These are phyloP conservation scores for Odontothrips loti DNA, from an alignment of 2,888 invertebrate species.

Conservation along the genomic window DNA sequence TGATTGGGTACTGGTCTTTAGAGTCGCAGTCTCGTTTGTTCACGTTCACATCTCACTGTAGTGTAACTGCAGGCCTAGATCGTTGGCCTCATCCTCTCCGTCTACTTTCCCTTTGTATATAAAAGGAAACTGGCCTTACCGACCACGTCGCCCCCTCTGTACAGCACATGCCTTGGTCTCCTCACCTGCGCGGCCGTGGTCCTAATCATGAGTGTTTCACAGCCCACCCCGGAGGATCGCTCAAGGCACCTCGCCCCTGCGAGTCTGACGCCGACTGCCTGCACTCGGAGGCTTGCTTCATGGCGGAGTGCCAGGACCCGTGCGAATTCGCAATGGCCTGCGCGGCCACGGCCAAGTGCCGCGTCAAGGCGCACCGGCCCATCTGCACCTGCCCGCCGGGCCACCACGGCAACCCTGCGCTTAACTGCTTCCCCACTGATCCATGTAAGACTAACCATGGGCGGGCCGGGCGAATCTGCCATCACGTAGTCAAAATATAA, in stretches of 20 bases:
- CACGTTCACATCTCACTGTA: too few species aligned
- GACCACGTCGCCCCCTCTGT: background rate
- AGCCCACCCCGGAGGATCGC: slow-evolving; percentile 33
- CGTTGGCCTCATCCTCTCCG: too few species aligned
- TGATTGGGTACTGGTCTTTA: too few species aligned
- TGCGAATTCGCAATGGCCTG: slow-evolving; percentile 49
- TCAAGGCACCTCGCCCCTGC: slow-evolving; percentile 49
- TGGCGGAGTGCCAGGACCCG: slow-evolving; percentile 60
- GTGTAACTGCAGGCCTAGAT: too few species aligned
- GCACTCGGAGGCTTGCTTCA: slow-evolving; percentile 58
- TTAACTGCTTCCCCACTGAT: slow-evolving; percentile 69
- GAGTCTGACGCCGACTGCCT: slow-evolving; percentile 60
- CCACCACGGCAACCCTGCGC: slow-evolving; percentile 75
- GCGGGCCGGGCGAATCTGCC: background rate
- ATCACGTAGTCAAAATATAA: background rate
- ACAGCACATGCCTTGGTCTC: background rate
- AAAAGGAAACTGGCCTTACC: background rate
- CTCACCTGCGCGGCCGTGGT: slow-evolving; percentile 39
- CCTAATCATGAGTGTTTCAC: slow-evolving; percentile 41
- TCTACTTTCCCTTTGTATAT: background rate
- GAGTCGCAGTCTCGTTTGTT: too few species aligned
- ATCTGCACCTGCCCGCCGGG: slow-evolving; percentile 65
- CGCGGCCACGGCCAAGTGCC: slow-evolving; percentile 45
- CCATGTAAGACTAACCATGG: slow-evolving; percentile 61
- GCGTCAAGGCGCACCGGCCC: slow-evolving; percentile 44